Base-by-base conservation (phyloP, 2,113 vertebrate genomes). In the Micromys minutus region DNA sequence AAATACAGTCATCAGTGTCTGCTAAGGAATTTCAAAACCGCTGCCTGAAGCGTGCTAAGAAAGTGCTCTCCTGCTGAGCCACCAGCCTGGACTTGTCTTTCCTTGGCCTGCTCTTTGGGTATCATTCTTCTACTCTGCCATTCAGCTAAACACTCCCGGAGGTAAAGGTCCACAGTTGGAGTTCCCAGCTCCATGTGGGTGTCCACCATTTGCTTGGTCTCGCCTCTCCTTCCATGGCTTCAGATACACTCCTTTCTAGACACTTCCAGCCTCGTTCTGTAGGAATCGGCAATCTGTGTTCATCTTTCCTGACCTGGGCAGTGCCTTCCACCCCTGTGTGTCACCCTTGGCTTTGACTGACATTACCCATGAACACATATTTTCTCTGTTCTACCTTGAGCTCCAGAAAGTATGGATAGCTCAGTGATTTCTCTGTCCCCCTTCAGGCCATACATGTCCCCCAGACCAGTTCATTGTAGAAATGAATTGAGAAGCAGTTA, bases 401-500 rank as follows among this genome's bases (percentile, higher is more conserved):
- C 8, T 67, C 36, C 36, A 10, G 45, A 19, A 61, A 24, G 55
- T 21, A 39, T 39, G 39, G 29, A 81, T 57, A 0, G 47, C n/a
- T 52, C 61, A 61, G 16, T 71, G 31, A 52, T 81, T 81, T 92
- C 65, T 80, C 29, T 34, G 42, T 74, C 67, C 31, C 26, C 77
- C 21, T 16, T 34, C 7, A 4, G 63, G 71, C 45, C 8, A 71
- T 9, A 39, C 39, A 36, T 7, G 15, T 50, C 34, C 77, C 29
- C 77, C 29, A 88, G 85, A n/a, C 80, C 24, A 59, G 31, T 76
- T 93, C 69, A 52, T 55, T 65, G n/a, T 7, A 90, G 69, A 76
- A 92, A 57, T 77, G 39, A 95, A 45, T 67, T 89, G 63, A 79
- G 52, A 65, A 89, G 13, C 21, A 45, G 29, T 89, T 89, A 83